Evolutionary conservation across 2,888 invertebrate genomes (phyloP).

Genomic region (Gymnosoma rotundatum): DNA sequence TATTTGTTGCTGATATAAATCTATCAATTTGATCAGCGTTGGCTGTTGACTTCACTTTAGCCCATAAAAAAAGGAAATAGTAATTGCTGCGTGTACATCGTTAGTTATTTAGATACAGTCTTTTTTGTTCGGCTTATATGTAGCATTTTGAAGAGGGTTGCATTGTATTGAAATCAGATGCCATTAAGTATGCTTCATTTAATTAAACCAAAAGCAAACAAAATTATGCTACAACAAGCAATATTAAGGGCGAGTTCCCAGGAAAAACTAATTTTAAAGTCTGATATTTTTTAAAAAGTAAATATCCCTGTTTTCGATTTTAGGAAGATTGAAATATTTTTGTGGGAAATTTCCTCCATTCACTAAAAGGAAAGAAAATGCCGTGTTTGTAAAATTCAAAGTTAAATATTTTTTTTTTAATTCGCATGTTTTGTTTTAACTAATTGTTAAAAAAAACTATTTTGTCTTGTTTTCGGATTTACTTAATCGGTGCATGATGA

Average conservation of each 20-base stretch:
- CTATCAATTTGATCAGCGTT: slow-evolving; percentile 76
- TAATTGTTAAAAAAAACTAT: no score
- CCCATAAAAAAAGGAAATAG: slow-evolving; percentile 74
- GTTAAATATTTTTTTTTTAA: no score
- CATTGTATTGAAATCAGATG: slow-evolving; percentile 14
- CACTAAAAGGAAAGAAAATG: no score
- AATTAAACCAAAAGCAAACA: slow-evolving; percentile 35
- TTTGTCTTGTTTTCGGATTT: no score
- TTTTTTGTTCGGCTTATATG: slow-evolving; percentile 5
- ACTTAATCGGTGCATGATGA: no score
- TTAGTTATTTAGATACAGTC: neutral
- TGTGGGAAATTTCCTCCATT: no score
- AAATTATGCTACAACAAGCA: slow-evolving; percentile 25
- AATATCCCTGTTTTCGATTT: no score
- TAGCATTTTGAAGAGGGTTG: slow-evolving; percentile 13
- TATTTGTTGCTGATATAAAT: slow-evolving; percentile 73
- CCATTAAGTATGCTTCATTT: slow-evolving; percentile 54
- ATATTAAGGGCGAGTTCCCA: neutral
- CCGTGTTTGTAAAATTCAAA: no score
- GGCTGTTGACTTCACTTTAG: slow-evolving; percentile 67
- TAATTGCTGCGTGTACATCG: slow-evolving; percentile 7
- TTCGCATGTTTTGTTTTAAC: no score
- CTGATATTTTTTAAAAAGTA: no score
- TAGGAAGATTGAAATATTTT: no score
- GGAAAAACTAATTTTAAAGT: neutral